phyloP scores from a whole-genome alignment of 2,797 vertebrate genomes.

The Crypturellus tataupa region DNA sequence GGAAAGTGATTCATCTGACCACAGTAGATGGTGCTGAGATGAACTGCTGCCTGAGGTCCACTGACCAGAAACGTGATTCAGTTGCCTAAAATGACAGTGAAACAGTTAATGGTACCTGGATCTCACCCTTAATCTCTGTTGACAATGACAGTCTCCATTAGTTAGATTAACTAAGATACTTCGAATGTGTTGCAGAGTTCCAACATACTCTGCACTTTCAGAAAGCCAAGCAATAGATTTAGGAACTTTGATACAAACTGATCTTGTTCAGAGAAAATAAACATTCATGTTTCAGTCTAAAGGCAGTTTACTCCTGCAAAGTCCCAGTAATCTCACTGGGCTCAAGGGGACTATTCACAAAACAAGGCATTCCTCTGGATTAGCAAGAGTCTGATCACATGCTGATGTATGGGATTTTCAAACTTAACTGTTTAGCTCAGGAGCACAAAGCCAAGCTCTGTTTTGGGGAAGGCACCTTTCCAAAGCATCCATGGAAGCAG shows the following conservation, averaged over 20 bases:
- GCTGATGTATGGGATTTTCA: background rate
- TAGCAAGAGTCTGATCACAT: fast-evolving
- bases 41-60: background rate
- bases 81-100: background rate
- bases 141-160: background rate
- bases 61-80: background rate
- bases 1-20: background rate
- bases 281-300: background rate
- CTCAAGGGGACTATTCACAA: background rate
- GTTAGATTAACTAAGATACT: background rate
- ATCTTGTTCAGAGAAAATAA: background rate
- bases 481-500: background rate
- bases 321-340: background rate
- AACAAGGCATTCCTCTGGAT: background rate
- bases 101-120: background rate
- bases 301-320: background rate
- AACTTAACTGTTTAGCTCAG: background rate
- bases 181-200: fast-evolving
- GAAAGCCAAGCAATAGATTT: background rate
- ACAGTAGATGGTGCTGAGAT: background rate
- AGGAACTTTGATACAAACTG: background rate
- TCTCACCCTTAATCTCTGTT: background rate
- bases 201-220: background rate
- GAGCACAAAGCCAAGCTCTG: background rate
- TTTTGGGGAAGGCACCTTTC: background rate